Conservation (phyloP, 1,140 invertebrate species). For the Drosophila neocordata region DNA sequence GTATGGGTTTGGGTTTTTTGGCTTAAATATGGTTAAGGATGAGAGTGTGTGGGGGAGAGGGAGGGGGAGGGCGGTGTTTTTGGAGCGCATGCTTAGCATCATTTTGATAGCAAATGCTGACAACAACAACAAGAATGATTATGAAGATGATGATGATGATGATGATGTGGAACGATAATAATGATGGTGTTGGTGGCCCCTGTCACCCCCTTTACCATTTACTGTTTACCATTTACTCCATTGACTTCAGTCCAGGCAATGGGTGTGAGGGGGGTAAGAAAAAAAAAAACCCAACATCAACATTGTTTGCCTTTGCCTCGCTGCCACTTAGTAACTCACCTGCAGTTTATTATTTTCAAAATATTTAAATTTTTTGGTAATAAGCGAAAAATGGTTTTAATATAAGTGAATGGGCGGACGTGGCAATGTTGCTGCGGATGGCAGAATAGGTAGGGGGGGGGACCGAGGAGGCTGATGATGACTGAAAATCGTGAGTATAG, state of each 20-base stretch:
- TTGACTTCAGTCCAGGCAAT: neutral
- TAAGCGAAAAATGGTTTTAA: slow-evolving; percentile 81
- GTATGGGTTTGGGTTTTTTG: slow-evolving; percentile 31
- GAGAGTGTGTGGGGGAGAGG: slow-evolving; percentile 39
- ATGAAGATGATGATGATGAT: neutral
- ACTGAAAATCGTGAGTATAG: slow-evolving; percentile 23
- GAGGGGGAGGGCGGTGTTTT: slow-evolving; percentile 1
- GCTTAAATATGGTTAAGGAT: too few relatives aligned
- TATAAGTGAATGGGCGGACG: slow-evolving; percentile 68
- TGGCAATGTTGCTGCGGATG: slow-evolving; percentile 38
- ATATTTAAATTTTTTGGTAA: slow-evolving; percentile 82
- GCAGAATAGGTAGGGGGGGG: too few relatives aligned
- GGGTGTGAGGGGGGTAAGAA: too few relatives aligned
- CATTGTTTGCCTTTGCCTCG: slow-evolving; percentile 68
- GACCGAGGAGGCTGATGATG: slow-evolving; percentile 40
- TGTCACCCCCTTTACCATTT: neutral
- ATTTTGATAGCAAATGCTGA: slow-evolving; percentile 62
- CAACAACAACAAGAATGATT: slow-evolving; percentile 34
- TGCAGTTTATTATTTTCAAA: slow-evolving; percentile 82
- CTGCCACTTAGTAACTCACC: slow-evolving; percentile 81
- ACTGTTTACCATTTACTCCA: slow-evolving; percentile 8
- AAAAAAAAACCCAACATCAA: slow-evolving; percentile 11
- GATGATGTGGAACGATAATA: too few relatives aligned
- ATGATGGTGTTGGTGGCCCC: neutral
- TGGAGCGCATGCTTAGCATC: slow-evolving; percentile 52